Evolutionary conservation across 2,113 vertebrate genomes (phyloP).

Genomic region (Oryzias melastigma): DNA sequence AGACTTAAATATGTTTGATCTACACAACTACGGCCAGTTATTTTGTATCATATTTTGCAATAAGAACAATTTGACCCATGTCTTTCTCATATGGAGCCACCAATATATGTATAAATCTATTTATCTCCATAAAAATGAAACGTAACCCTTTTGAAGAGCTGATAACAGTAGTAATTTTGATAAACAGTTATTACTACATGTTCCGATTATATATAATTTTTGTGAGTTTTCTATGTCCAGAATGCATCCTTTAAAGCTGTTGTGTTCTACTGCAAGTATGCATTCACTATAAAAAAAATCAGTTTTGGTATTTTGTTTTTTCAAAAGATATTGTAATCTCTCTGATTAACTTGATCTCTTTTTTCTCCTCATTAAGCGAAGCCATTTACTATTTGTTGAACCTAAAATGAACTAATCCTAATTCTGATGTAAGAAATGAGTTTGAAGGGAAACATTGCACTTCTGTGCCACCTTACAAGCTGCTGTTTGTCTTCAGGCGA

Average conservation of each 20-base stretch:
- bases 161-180: background rate
- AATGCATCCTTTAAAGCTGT: no score
- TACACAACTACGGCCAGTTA: background rate
- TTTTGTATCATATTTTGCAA: background rate
- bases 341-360: no score
- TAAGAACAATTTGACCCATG: background rate
- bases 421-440: no score
- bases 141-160: background rate
- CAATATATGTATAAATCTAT: no score
- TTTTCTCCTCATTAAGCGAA: no score
- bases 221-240: background rate
- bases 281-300: no score
- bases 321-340: no score
- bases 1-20: background rate
- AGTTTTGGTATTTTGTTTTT: no score
- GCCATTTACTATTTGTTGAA: no score
- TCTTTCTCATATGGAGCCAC: no score
- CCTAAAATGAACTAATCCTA: no score
- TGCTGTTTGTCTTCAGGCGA: slow-evolving; percentile 37
- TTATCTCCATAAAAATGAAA: background rate
- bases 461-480: slow-evolving; percentile 19
- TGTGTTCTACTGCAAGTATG: no score
- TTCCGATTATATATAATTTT: background rate
- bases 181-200: background rate
- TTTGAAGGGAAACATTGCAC: slow-evolving; percentile 10